These are phyloP conservation scores for Fragum whitleyi DNA, from an alignment of 2,888 invertebrate genomes.

Conservation along the genomic window DNA sequence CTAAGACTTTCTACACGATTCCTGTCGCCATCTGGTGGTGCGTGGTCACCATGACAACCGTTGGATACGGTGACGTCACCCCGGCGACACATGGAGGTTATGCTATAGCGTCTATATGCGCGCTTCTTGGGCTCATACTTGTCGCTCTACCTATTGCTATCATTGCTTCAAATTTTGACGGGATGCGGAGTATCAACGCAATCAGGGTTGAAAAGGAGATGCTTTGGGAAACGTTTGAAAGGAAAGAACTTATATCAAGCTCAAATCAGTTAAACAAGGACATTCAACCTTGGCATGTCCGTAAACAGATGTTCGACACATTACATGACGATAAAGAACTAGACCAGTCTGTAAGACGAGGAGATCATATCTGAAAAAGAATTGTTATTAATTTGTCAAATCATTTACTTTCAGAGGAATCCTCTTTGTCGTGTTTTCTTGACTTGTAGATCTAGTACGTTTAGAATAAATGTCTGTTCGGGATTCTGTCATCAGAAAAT, in stretches of 20 bases:
- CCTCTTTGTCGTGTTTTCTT: too few species aligned
- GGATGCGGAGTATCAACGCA: constrained; percentile 57
- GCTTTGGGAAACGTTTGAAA: neutral
- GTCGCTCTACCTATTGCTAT: constrained; percentile 75
- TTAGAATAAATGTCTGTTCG: too few species aligned
- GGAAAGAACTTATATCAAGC: too few species aligned
- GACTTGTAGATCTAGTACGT: too few species aligned
- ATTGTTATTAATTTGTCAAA: too few species aligned
- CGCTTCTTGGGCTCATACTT: constrained; percentile 67
- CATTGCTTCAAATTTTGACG: constrained; percentile 72
- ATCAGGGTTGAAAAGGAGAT: constrained; percentile 30
- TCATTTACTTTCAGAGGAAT: too few species aligned
- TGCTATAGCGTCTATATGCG: constrained; percentile 66
- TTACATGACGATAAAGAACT: too few species aligned
- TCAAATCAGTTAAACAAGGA: neutral
- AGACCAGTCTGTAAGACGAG: too few species aligned
- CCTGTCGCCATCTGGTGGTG: constrained; percentile 78
- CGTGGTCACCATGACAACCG: constrained; percentile 78
- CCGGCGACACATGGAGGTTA: constrained; percentile 66
- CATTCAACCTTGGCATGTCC: too few species aligned
- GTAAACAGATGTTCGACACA: too few species aligned
- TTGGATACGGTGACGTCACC: constrained; percentile 75
- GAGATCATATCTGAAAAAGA: too few species aligned
- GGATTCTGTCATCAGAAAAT: too few species aligned
- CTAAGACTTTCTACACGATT: constrained; percentile 64